Evolutionary conservation across 2,113 vertebrate genomes (phyloP).

Genomic region (Sander vitreus): DNA sequence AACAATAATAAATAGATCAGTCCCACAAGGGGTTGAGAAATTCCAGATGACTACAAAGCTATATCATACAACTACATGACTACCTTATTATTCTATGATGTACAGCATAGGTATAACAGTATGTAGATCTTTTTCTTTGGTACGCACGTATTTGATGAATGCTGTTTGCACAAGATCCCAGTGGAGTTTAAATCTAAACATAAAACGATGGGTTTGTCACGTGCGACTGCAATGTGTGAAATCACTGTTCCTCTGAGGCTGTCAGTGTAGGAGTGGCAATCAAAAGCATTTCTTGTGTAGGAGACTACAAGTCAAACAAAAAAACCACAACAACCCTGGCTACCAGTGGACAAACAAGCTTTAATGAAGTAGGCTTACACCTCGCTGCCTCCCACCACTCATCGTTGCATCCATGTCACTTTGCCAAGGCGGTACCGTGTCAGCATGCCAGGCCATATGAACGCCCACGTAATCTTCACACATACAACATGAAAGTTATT

Average conservation of each 20-base stretch:
- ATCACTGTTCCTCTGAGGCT: conserved; percentile 46
- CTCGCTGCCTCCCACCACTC: conserved; percentile 54
- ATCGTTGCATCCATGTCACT: conserved; percentile 59
- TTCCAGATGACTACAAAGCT: background rate
- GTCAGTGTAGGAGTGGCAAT: conserved; percentile 50
- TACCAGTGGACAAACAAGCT: conserved; percentile 17
- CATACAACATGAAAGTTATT: conserved; percentile 80
- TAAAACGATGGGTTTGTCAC: conserved; percentile 10
- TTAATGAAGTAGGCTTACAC: conserved; percentile 38
- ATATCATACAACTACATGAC: too few species aligned
- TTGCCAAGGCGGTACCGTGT: conserved; percentile 66
- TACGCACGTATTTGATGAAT: background rate
- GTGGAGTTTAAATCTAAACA: background rate
- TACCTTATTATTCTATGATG: background rate
- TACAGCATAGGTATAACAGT: conserved; percentile 1
- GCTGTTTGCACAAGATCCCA: conserved; percentile 8
- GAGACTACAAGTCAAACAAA: background rate
- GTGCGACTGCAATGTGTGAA: conserved; percentile 36
- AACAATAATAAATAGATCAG: background rate
- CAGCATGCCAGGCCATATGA: conserved; percentile 77
- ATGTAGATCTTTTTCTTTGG: background rate
- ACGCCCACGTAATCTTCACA: conserved; percentile 46
- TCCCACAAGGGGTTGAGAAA: background rate
- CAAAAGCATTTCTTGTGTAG: conserved; percentile 55
- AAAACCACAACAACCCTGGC: background rate